Evolutionary conservation across 2,888 invertebrate species (phyloP), one percentile per base, ranked within the genome.

Genomic region (Zelleria hepariella): DNA sequence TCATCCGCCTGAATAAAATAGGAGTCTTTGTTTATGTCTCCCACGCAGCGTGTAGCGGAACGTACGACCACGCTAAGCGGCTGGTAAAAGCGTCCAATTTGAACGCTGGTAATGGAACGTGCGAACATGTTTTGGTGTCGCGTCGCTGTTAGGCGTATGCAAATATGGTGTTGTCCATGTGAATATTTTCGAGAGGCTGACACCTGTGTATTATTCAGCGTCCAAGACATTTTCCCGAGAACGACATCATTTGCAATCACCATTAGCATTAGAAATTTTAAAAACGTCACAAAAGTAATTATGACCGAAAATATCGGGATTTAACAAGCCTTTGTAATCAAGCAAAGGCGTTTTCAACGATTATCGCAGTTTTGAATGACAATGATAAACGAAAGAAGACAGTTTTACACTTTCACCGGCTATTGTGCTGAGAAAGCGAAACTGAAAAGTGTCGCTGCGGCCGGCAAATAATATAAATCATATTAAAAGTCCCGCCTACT

Each of bases 11-110:
- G 71, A 77, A 78, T 76, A 68, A 68, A 69, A 23, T 55, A 24
- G 57, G 68, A 67, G 69, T 72, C 71, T 79, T 84, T 83, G 83
- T 81, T 76, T 75, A 71, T 67, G 72, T 77, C 77, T 85, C 85
- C 78, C 82, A 86, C 82, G 80, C 74, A 53, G 56, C 66, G 72
- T 74, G 59, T 84, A 85, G 86, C 84, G 83, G 83, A 69, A 77
- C 73, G 71, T 63, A 68, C 69, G 68, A 63, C 67, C 75, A 75
- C 32, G 32, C 32, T 42, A 77, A 78, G 73, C 68, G 66, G 69
- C 65, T 68, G 72, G 70, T 68, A 63, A 67, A 60, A 59, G 62
- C 63, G 59, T 60, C 58, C 59, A 52, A 61, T 61, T 56, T 21
- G n/a, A 64, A 64, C 61, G 57, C 62, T 57, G 56, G 58, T 65